Evolutionary conservation across 2,113 vertebrate species (phyloP), one percentile per base, ranked within the genome.

Genomic region (Vidua macroura): DNA sequence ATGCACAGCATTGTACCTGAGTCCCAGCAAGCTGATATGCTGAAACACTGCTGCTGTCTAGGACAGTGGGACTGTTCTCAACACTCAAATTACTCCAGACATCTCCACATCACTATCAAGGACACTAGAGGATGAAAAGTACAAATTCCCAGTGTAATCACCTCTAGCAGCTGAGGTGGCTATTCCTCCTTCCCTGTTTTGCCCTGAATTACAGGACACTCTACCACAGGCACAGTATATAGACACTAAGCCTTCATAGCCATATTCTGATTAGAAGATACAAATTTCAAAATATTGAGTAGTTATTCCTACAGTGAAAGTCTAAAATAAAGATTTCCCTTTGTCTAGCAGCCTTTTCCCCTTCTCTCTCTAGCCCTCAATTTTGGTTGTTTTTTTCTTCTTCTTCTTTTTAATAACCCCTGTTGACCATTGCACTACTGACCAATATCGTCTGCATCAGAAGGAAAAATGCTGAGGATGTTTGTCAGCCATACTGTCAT

Each of bases 401-500:
- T 30, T 64, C 4, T 28, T 59, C 25, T 79, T 86, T 93, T 82
- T 51, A 92, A 84, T 82, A 92, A 86, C 9, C 21, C 28, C 20
- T 94, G 67, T 53, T 96, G 93, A 94, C 89, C 88, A 87, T 41
- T 56, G 49, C 63, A 86, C 46, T 56, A 72, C 81, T 93, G 83
- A 93, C 91, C 95, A 94, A 75, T 83, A 83, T 12, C 62, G 93
- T 92, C 70, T 51, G 72, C 93, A 96, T 92, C 68, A 85, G 60
- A 91, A 77, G 88, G 31, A 86, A 92, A 95, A 91, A 74, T 70
- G 88, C 83, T 73, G 62, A 86, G 83, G 83, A 44, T 92, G 95
- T 96, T 96, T 97, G 93, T 96, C 93, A 97, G 88, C 88, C 78
- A 60, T 48, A 74, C 83, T 91, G 95, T 86, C 92, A 70, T 24